phyloP scores from a whole-genome alignment of 64 coral and sea anemone species.

The Actinia equina region DNA sequence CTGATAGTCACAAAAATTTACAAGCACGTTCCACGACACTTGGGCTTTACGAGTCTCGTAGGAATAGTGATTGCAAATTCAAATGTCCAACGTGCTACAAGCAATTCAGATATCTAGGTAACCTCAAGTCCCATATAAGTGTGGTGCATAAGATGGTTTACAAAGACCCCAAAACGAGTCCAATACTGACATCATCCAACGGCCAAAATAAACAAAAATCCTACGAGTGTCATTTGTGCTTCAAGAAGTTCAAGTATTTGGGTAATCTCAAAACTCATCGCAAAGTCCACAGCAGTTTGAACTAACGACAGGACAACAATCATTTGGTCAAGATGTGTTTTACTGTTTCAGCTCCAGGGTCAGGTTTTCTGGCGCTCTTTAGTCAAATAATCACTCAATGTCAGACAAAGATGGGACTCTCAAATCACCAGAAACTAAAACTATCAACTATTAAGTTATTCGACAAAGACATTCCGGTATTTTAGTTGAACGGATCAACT shows the following conservation, averaged over 20 bases:
- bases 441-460: no score
- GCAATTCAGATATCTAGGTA: conserved; percentile 52
- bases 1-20: background rate
- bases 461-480: no score
- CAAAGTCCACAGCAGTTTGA: conserved; percentile 44
- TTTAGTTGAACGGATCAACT: no score
- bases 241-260: conserved; percentile 57
- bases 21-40: background rate
- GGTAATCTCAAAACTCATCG: conserved; percentile 51
- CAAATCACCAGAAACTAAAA: no score
- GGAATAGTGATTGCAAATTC: background rate
- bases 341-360: background rate
- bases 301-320: background rate
- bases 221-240: conserved; percentile 57
- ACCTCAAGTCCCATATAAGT: conserved; percentile 55
- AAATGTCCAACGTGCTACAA: conserved; percentile 40
- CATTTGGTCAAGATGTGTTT: background rate
- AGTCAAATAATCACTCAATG: no score
- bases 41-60: background rate
- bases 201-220: background rate
- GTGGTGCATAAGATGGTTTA: conserved; percentile 45
- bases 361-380: background rate
- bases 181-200: background rate
- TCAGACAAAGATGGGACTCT: no score
- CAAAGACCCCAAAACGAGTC: conserved; percentile 9